Percentiles rank a stretch among this genome's conserved stretches.
Conservation (phyloP, 2,888 invertebrate species). For the Fabriciana adippe region DNA sequence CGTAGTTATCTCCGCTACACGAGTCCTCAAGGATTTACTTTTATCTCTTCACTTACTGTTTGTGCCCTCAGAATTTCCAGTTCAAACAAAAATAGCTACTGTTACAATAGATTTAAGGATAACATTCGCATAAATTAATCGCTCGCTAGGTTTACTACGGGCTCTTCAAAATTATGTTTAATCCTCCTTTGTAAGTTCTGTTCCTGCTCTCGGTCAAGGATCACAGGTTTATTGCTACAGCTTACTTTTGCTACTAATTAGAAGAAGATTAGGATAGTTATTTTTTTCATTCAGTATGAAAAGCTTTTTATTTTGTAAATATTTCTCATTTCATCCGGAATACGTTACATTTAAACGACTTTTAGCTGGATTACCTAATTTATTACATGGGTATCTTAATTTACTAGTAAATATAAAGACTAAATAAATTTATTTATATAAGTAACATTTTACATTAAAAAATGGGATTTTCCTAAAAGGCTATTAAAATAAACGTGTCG, state of each 20-base stretch:
- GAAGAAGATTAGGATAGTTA: background rate
- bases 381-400: too few species aligned
- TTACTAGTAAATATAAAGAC: too few species aligned
- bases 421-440: too few species aligned
- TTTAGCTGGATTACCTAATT: too few species aligned
- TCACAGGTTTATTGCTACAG: slow-evolving; percentile 21
- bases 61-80: background rate
- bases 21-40: slow-evolving; percentile 21
- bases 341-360: too few species aligned
- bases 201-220: slow-evolving; percentile 24
- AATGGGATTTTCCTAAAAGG: too few species aligned
- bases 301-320: too few species aligned
- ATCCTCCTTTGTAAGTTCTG: slow-evolving; percentile 26
- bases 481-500: too few species aligned
- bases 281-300: background rate
- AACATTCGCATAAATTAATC: background rate
- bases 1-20: slow-evolving; percentile 18
- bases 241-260: slow-evolving; percentile 1
- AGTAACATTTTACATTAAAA: too few species aligned
- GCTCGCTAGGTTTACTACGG: slow-evolving; percentile 1
- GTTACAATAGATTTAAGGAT: background rate
- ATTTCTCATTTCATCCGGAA: too few species aligned
- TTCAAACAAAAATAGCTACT: slow-evolving; percentile 14
- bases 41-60: slow-evolving; percentile 19
- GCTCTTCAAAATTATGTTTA: slow-evolving; percentile 31